A percentile compares a stretch with the other conserved stretches of the same genome.
phyloP scores from a whole-genome alignment of 2,797 vertebrate species.

The Luscinia megarhynchos region DNA sequence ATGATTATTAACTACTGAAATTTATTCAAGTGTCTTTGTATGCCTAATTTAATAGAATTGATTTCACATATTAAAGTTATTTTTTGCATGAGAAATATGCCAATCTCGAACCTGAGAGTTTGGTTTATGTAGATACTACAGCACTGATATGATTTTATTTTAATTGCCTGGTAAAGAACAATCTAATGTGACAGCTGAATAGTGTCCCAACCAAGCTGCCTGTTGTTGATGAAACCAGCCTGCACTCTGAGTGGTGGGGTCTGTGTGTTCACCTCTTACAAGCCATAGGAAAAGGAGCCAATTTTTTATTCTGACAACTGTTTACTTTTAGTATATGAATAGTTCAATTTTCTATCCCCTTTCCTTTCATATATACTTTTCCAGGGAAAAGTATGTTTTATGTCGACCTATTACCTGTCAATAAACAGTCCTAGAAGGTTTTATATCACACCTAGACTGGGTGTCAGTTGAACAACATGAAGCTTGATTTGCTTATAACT shows the following conservation, averaged over 20 bases:
- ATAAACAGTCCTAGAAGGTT: neutral
- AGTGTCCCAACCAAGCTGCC: neutral
- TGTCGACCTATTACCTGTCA: neutral
- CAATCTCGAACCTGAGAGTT: neutral
- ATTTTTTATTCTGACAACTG: neutral
- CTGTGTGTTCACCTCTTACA: neutral
- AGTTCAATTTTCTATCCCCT: neutral
- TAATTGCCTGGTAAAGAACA: neutral
- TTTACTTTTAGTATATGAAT: neutral
- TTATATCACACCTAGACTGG: neutral
- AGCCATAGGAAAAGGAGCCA: neutral
- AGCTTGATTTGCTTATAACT: neutral
- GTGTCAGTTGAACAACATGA: neutral
- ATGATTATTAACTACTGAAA: neutral
- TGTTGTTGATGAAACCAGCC: neutral
- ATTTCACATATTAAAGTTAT: neutral
- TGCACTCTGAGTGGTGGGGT: neutral
- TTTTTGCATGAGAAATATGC: neutral
- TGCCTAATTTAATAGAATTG: neutral
- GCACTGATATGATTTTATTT: neutral
- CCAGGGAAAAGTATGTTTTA: neutral
- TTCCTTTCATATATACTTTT: neutral
- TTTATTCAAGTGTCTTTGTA: neutral
- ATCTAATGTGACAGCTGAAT: neutral
- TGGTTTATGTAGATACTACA: neutral